Evolutionary conservation across 2,797 vertebrate genomes (phyloP).

Genomic region (Synaphobranchus kaupii): DNA sequence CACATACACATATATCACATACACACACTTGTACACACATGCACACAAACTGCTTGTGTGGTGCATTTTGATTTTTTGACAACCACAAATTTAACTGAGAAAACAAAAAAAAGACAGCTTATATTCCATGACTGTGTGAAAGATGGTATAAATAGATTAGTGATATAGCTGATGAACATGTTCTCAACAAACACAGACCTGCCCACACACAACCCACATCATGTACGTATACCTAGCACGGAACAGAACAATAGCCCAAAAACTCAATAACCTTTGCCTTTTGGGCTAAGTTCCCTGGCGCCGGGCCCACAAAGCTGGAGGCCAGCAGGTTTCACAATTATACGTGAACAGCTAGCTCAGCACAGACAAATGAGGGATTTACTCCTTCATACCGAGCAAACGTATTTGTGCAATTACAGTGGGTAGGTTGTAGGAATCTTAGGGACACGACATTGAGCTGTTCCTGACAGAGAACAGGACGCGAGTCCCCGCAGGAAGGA

Average conservation of each 20-base stretch:
- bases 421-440: neutral
- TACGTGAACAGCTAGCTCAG: neutral
- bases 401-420: neutral
- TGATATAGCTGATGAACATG: neutral
- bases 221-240: neutral
- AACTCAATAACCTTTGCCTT: neutral
- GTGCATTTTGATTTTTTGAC: neutral
- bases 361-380: neutral
- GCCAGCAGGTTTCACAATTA: slow-evolving; percentile 9
- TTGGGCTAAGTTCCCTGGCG: neutral
- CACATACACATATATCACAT: neutral
- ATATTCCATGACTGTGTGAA: neutral
- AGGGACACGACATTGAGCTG: neutral
- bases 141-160: neutral
- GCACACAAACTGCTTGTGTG: neutral
- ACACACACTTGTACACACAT: neutral
- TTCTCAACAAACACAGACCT: neutral
- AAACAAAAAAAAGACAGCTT: neutral
- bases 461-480: neutral
- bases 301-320: neutral
- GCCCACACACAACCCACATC: neutral
- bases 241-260: neutral
- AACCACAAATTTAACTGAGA: neutral
- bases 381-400: neutral
- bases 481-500: neutral